Conservation (phyloP, 2,113 vertebrate species). For the Eidolon helvum region DNA sequence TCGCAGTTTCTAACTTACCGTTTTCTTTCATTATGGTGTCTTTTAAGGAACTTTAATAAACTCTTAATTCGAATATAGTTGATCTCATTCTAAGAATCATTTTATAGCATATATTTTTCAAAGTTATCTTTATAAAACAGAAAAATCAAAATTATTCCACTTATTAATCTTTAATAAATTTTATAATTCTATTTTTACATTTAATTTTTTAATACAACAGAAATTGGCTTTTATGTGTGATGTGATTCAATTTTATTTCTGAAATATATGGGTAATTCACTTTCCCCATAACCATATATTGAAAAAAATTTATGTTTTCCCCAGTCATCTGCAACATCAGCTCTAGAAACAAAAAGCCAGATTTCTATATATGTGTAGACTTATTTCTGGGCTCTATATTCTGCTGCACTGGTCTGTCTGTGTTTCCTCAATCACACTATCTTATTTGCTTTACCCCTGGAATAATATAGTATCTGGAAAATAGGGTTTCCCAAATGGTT, state of each 20-base stretch:
- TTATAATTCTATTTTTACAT: neutral
- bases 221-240: neutral
- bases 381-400: neutral
- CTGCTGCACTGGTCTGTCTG: neutral
- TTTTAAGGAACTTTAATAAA: neutral
- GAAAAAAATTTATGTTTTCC: neutral
- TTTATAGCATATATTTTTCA: neutral
- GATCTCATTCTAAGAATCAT: neutral
- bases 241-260: neutral
- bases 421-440: neutral
- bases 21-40: neutral
- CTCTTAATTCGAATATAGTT: neutral
- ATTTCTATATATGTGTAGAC: neutral
- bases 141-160: neutral
- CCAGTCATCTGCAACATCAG: neutral
- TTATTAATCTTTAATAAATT: neutral
- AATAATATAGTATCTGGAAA: slow-evolving; percentile 3
- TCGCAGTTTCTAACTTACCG: neutral
- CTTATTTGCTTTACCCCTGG: neutral
- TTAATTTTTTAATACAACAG: neutral
- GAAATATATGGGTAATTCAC: neutral
- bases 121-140: neutral
- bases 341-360: neutral
- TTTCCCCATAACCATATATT: neutral
- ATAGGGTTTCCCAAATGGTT: neutral